Evolutionary conservation across 2,888 invertebrate species (phyloP).

Genomic region (Gymnocheta viridis): DNA sequence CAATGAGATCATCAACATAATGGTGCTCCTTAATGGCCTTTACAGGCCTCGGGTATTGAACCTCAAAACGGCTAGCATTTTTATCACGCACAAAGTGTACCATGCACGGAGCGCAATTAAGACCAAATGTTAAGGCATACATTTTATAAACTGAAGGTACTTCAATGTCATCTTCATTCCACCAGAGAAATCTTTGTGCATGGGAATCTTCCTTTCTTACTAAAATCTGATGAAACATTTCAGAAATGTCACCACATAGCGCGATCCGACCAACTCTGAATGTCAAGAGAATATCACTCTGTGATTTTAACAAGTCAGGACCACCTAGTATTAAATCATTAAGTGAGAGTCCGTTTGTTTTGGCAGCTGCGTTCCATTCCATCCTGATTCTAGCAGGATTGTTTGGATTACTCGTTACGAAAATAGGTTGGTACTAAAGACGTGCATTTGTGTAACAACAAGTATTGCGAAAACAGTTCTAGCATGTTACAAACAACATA

Average conservation of each 20-base stretch:
- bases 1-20: conserved; percentile 40
- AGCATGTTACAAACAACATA: too few relatives aligned
- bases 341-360: conserved; percentile 6
- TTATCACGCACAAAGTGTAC: conserved; percentile 52
- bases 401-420: conserved; percentile 58
- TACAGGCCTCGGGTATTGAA: not conserved
- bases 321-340: conserved; percentile 33
- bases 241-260: conserved; percentile 49
- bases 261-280: conserved; percentile 26
- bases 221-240: conserved; percentile 62
- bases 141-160: conserved; percentile 54
- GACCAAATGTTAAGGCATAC: conserved; percentile 56
- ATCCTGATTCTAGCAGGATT: conserved; percentile 64
- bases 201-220: conserved; percentile 41
- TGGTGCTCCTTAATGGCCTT: conserved; percentile 12
- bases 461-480: too few relatives aligned
- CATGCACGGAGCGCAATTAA: conserved; percentile 43
- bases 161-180: conserved; percentile 32
- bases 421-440: too few relatives aligned
- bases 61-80: conserved; percentile 16
- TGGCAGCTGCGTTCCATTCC: conserved; percentile 51
- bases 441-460: too few relatives aligned
- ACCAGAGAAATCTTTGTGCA: conserved; percentile 61
- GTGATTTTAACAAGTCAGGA: conserved; percentile 9
- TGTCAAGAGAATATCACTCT: not conserved